Percentiles rank a stretch among this genome's conserved stretches.
Evolutionary conservation across 2,797 vertebrate species (phyloP).

Genomic region (Bradypodion ventrale): DNA sequence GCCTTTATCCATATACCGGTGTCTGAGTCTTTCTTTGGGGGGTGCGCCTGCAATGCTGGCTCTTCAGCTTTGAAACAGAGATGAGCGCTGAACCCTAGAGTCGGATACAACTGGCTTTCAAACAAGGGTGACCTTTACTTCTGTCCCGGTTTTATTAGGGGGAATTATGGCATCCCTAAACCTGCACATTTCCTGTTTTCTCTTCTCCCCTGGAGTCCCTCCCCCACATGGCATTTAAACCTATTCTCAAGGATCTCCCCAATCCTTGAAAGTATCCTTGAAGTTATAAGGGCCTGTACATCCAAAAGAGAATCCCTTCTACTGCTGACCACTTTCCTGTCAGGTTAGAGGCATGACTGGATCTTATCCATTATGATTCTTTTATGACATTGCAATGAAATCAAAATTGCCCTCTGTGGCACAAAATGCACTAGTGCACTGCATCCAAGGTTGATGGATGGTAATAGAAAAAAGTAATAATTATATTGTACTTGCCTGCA

Average conservation of each 20-base stretch:
- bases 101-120: no score
- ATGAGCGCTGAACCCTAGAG: no score
- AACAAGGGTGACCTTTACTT: no score
- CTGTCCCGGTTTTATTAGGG: no score
- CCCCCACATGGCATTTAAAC: not conserved
- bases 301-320: not conserved
- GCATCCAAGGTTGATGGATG: conserved; percentile 33
- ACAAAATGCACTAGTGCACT: conserved; percentile 7
- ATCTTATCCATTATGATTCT: conserved; percentile 12
- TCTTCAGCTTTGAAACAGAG: no score
- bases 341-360: not conserved
- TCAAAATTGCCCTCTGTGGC: not conserved
- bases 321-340: not conserved
- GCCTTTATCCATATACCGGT: no score
- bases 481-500: conserved; percentile 20
- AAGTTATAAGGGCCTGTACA: not conserved
- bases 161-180: no score
- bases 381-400: conserved; percentile 27
- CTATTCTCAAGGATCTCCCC: not conserved
- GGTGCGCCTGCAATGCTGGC: no score
- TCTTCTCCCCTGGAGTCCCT: not conserved
- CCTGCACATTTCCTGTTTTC: not conserved
- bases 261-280: not conserved
- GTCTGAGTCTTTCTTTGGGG: no score
- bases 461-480: conserved; percentile 30